Conservation (phyloP, 2,113 vertebrate genomes). For the Crotalus viridis region DNA sequence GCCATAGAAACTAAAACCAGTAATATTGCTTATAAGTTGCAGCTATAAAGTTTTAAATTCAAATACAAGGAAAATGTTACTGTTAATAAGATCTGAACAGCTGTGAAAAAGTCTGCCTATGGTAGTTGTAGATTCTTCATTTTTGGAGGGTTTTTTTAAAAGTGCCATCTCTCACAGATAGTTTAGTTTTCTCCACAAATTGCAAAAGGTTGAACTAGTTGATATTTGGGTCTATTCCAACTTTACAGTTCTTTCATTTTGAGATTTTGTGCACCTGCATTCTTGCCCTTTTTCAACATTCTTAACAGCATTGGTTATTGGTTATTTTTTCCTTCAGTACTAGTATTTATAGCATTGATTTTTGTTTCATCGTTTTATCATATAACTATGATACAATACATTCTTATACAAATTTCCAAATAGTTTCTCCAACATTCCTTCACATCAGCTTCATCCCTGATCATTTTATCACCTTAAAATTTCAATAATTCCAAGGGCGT, state of each 20-base stretch:
- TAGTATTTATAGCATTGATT: background rate
- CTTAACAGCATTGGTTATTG: background rate
- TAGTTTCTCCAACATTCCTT: background rate
- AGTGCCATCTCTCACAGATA: background rate
- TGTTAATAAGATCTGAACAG: background rate
- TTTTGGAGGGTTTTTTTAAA: background rate
- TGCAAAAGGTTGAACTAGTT: background rate
- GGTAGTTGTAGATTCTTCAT: background rate
- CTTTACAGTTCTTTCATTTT: background rate
- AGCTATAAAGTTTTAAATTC: background rate
- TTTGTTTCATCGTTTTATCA: background rate
- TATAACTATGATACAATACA: background rate
- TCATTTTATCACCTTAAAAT: background rate
- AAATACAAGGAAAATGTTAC: background rate
- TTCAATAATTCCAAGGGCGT: background rate
- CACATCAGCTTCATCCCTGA: background rate
- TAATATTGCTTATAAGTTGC: background rate
- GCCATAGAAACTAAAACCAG: background rate
- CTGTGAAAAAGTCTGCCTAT: background rate
- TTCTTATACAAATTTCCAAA: background rate
- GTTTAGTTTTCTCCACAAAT: background rate
- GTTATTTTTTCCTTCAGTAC: background rate
- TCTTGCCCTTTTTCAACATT: background rate
- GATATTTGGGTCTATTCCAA: background rate
- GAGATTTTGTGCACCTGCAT: background rate